Evolutionary conservation across 2,888 invertebrate genomes (phyloP).

Genomic region (Synergus itoensis): DNA sequence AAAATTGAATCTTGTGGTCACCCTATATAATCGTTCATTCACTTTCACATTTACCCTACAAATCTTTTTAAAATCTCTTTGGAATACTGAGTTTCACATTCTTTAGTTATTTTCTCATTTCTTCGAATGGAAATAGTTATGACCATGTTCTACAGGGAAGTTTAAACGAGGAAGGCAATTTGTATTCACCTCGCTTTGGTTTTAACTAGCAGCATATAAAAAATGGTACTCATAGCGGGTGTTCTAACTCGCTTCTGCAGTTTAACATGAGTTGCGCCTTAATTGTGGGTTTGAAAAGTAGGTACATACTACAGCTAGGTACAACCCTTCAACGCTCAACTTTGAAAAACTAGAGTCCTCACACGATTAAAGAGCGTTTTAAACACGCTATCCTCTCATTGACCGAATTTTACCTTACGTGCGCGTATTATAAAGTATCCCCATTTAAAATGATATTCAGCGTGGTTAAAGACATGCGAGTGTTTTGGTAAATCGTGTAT

Average conservation of each 20-base stretch:
- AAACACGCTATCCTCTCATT: conserved; percentile 37
- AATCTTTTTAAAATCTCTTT: not conserved
- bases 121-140: not conserved
- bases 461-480: not conserved
- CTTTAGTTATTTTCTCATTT: not conserved
- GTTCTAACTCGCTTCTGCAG: not conserved
- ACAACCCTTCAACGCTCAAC: conserved; percentile 12
- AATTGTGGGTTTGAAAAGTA: conserved; percentile 21
- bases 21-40: no score
- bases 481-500: not conserved
- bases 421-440: conserved; percentile 3
- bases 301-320: not conserved
- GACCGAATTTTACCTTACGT: conserved; percentile 17
- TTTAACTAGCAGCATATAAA: not conserved
- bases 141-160: not conserved
- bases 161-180: not conserved
- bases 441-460: conserved; percentile 6
- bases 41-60: no score
- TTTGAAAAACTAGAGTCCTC: conserved; percentile 34
- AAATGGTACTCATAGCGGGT: not conserved
- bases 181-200: not conserved
- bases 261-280: conserved; percentile 7
- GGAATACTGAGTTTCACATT: not conserved
- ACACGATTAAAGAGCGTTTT: conserved; percentile 25
- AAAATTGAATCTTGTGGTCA: no score